Percentiles rank a stretch among this genome's conserved stretches.
Evolutionary conservation across 2,113 vertebrate genomes (phyloP).

Genomic region (Melierax canorus): DNA sequence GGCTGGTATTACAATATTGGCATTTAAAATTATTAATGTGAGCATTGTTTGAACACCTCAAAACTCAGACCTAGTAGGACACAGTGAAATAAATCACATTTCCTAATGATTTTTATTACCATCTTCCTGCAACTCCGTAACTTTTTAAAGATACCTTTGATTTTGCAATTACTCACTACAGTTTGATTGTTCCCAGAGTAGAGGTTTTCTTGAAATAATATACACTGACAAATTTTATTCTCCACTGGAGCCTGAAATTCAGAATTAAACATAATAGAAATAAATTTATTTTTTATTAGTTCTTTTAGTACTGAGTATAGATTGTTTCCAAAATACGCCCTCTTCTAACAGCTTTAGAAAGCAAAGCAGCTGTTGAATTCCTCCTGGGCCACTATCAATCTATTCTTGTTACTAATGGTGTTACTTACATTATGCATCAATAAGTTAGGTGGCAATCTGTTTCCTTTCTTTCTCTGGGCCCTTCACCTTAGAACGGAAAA

Average conservation of each 20-base stretch:
- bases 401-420: background rate
- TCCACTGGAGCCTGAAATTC: slow-evolving; percentile 52
- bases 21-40: background rate
- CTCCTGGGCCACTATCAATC: slow-evolving; percentile 11
- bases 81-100: background rate
- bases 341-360: slow-evolving; percentile 35
- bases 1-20: background rate
- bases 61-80: background rate
- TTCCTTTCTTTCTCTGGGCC: background rate
- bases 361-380: slow-evolving; percentile 41
- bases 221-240: slow-evolving; percentile 40
- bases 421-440: background rate
- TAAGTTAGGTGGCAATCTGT: background rate
- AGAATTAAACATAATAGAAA: slow-evolving; percentile 28
- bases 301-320: background rate
- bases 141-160: slow-evolving; percentile 2
- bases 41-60: background rate
- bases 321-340: background rate
- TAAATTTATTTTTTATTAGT: slow-evolving; percentile 54
- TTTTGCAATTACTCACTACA: background rate
- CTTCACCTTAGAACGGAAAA: background rate
- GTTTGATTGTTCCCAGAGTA: slow-evolving; percentile 16
- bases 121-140: background rate
- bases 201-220: background rate
- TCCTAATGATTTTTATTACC: background rate